These are phyloP conservation scores for Drosophila silvestris DNA, from an alignment of 2,888 invertebrate genomes.

Conservation along the genomic window DNA sequence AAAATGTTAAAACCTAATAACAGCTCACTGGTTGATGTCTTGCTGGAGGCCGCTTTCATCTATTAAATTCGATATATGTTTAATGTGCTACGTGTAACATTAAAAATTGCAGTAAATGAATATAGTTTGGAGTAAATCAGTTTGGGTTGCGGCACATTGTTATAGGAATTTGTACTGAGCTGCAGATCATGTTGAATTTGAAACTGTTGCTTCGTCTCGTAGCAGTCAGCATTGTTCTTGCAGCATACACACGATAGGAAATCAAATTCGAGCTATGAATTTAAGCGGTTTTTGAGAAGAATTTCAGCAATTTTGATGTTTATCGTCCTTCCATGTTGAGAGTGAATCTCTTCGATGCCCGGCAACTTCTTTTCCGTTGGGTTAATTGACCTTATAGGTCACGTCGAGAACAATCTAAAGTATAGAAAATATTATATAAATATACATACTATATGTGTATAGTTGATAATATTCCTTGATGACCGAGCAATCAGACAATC, in stretches of 20 bases:
- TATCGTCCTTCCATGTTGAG: background rate
- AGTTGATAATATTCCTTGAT: background rate
- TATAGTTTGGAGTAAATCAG: background rate
- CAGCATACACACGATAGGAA: background rate
- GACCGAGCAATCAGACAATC: background rate
- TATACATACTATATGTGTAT: background rate
- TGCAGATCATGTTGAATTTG: too few relatives aligned
- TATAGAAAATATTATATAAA: background rate
- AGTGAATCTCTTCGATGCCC: background rate
- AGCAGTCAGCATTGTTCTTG: background rate
- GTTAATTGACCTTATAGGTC: background rate
- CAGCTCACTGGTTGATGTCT: background rate
- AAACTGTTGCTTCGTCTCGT: too few relatives aligned
- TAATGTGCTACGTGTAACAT: background rate
- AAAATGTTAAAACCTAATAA: slow-evolving; percentile 1
- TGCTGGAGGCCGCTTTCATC: background rate
- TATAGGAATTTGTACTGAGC: too few relatives aligned
- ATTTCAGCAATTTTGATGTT: background rate
- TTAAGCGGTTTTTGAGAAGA: background rate
- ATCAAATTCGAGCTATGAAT: background rate
- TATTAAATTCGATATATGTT: background rate
- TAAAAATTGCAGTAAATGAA: too few relatives aligned
- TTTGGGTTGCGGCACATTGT: background rate
- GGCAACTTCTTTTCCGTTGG: background rate
- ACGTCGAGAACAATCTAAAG: background rate